A percentile compares a stretch with the other conserved stretches of the same genome.
Conservation (phyloP, 2,113 vertebrate genomes). For the Ctenomys sociabilis region DNA sequence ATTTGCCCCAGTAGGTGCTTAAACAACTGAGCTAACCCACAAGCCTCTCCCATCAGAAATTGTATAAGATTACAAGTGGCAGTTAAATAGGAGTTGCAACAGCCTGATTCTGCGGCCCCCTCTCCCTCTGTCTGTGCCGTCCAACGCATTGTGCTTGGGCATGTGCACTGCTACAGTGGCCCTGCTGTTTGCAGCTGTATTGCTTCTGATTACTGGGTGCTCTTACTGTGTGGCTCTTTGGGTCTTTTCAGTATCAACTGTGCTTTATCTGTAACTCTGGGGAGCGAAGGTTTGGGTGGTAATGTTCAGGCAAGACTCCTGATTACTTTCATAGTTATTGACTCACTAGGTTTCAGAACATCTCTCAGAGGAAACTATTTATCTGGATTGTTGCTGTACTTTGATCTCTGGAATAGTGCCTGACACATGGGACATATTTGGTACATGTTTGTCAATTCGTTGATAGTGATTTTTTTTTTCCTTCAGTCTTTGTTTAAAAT, state of each 20-base stretch:
- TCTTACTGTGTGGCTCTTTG: not conserved
- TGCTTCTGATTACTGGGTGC: not conserved
- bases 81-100: not conserved
- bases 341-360: not conserved
- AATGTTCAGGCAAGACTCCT: not conserved
- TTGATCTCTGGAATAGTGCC: not conserved
- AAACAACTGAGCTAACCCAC: too few species aligned
- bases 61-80: not conserved
- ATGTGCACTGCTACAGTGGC: too few species aligned
- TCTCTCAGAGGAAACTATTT: not conserved
- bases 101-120: accelerated
- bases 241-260: not conserved
- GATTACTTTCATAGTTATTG: not conserved
- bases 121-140: accelerated
- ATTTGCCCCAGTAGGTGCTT: too few species aligned
- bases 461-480: not conserved
- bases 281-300: not conserved
- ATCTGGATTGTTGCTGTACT: not conserved
- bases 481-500: not conserved
- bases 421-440: not conserved
- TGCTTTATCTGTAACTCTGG: not conserved
- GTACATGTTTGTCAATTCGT: not conserved
- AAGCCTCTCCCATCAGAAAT: not conserved
- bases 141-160: not conserved
- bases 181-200: not conserved